phyloP scores from a whole-genome alignment of 2,888 invertebrate species.

The Rhorus exstirpatorius region DNA sequence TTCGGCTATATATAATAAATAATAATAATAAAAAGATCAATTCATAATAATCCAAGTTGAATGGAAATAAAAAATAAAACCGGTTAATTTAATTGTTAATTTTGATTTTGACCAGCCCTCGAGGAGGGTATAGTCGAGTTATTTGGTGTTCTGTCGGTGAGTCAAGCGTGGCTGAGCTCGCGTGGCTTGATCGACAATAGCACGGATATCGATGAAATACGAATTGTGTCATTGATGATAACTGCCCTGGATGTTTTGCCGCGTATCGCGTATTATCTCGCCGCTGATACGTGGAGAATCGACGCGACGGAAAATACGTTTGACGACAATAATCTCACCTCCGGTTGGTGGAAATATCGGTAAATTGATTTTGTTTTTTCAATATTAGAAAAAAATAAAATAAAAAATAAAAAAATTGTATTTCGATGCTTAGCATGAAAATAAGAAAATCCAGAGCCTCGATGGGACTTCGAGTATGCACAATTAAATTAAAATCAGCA shows the following conservation, averaged over 20 bases:
- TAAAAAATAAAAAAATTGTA: neutral
- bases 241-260: conserved; percentile 82
- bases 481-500: too few relatives aligned
- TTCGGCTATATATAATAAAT: too few relatives aligned
- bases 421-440: too few relatives aligned
- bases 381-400: neutral
- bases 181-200: conserved; percentile 73
- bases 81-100: neutral
- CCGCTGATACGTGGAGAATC: conserved; percentile 82
- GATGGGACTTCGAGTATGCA: too few relatives aligned
- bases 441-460: too few relatives aligned
- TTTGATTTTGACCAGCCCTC: conserved; percentile 74
- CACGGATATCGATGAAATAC: conserved; percentile 74
- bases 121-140: conserved; percentile 81
- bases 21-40: too few relatives aligned
- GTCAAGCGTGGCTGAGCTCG: conserved; percentile 79
- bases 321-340: conserved; percentile 72
- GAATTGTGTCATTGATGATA: conserved; percentile 79
- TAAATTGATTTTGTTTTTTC: conserved; percentile 54
- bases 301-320: conserved; percentile 76
- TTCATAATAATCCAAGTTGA: too few relatives aligned
- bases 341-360: conserved; percentile 83
- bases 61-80: neutral
- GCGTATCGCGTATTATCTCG: conserved; percentile 81
- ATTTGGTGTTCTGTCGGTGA: conserved; percentile 81